Percentiles rank a stretch among this genome's conserved stretches.
phyloP scores from a whole-genome alignment of 2,113 vertebrate genomes.

The Chunga burmeisteri region DNA sequence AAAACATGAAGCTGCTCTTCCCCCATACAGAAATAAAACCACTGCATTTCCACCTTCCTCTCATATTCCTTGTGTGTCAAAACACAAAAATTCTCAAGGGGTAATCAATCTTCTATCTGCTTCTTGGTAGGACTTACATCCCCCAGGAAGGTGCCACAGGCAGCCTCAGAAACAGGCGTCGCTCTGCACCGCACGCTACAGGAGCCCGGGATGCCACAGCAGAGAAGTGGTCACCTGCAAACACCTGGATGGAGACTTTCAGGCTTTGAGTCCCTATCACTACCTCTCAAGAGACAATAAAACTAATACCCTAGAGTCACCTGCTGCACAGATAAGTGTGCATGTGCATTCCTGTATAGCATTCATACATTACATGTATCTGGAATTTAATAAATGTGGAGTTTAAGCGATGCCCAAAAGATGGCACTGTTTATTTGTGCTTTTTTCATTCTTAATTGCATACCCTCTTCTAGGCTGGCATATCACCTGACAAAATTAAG shows the following conservation, averaged over 20 bases:
- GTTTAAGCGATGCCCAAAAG: conserved; percentile 73
- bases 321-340: not conserved
- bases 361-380: not conserved
- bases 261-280: not conserved
- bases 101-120: not conserved
- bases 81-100: not conserved
- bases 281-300: not conserved
- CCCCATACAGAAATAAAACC: not conserved
- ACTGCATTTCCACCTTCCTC: not conserved
- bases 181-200: not conserved
- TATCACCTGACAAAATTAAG: conserved; percentile 53
- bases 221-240: not conserved
- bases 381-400: not conserved
- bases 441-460: conserved; percentile 56
- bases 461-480: not conserved
- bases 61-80: not conserved
- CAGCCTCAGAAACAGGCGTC: not conserved
- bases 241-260: not conserved
- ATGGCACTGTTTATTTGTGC: conserved; percentile 79
- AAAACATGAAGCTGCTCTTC: not conserved
- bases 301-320: not conserved
- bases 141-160: not conserved
- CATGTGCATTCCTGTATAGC: not conserved
- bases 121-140: not conserved
- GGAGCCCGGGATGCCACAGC: not conserved